A percentile compares a stretch with the other conserved stretches of the same genome.
Conservation (phyloP, 2,888 invertebrate genomes). For the Drosophila testacea region DNA sequence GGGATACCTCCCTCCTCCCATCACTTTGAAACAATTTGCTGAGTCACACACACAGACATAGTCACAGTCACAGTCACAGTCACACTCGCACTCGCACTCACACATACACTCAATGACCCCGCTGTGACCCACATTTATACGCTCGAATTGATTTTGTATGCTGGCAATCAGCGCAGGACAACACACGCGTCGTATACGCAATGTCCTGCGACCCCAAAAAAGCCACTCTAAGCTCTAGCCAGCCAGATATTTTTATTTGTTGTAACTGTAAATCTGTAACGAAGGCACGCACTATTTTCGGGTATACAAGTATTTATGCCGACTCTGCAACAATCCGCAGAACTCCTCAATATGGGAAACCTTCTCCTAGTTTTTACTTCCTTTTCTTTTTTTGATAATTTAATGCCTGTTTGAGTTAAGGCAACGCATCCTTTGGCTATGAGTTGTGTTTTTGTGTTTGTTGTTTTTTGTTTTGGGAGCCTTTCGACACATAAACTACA, state of each 20-base stretch:
- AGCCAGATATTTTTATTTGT: conserved; percentile 56
- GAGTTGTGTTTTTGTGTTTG: conserved; percentile 32
- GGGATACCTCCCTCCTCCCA: conserved; percentile 11
- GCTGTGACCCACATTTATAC: conserved; percentile 75
- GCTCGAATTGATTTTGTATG: conserved; percentile 76
- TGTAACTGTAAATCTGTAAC: conserved; percentile 75
- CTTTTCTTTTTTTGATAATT: conserved; percentile 64
- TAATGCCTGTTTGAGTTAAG: conserved; percentile 76
- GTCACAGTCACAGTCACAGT: background rate
- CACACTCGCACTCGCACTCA: background rate
- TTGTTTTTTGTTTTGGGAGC: conserved; percentile 15
- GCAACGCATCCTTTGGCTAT: conserved; percentile 53
- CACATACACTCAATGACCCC: conserved; percentile 19
- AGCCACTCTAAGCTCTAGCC: conserved; percentile 28
- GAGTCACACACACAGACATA: conserved; percentile 52
- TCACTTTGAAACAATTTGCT: conserved; percentile 67
- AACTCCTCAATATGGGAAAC: background rate
- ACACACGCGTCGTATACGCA: conserved; percentile 69
- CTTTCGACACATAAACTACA: conserved; percentile 67
- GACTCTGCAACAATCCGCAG: conserved; percentile 58
- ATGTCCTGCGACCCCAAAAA: conserved; percentile 41
- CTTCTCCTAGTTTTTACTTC: conserved; percentile 28
- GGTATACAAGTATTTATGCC: conserved; percentile 59
- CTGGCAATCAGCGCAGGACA: conserved; percentile 70
- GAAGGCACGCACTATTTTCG: conserved; percentile 75